Base-by-base conservation (phyloP, 1,140 invertebrate species). In the Goniozus legneri region DNA sequence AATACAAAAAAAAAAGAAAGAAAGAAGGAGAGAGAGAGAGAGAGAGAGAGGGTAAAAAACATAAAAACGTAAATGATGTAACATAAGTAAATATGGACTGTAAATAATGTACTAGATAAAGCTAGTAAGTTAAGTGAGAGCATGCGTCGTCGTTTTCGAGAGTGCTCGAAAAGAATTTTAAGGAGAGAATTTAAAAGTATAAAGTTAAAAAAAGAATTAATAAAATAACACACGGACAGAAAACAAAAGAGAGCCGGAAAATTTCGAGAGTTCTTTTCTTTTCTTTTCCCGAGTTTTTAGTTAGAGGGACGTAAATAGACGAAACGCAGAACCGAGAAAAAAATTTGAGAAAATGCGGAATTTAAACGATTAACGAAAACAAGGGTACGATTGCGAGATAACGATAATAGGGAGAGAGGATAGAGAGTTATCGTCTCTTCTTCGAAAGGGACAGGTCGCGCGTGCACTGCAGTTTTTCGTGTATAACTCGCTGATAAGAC, bases 31-130 rank as follows among this genome's bases (percentile, higher is more conserved):
- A 45, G 35, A 45, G 21, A 48, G 27, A 52, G 34, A 12, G 39
- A 50, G 13, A 47, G 47, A 55, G 19, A 8, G 14, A 24, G 14
- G 30, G 8, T 39, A 39, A 39, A 21, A 16, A 32, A 16, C 27
- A 30, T 30, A 32, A 55, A 56, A 53, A 48, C 56, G 57, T 45
- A 45, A 61, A 71, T 71, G 67, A 71, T 76, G 73, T 76, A 76
- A 75, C 64, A 75, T 75, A 76, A 75, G 70, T 74, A 75, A 75
- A 76, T 76, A 76, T 71, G 69, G 60, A 75, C 56, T 76, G 73
- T 76, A 76, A 76, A 76, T 76, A 76, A 69, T 71, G 64, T 75
- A 75, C 62, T 70, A 69, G 66, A 67, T 73, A 69, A 73, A 71
- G 58, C 60, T 75, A 67, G 66, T 71, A 73, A 73, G 68, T 74